These are phyloP conservation scores for Macropis europaea DNA, from an alignment of 2,888 invertebrate species.

Conservation along the genomic window DNA sequence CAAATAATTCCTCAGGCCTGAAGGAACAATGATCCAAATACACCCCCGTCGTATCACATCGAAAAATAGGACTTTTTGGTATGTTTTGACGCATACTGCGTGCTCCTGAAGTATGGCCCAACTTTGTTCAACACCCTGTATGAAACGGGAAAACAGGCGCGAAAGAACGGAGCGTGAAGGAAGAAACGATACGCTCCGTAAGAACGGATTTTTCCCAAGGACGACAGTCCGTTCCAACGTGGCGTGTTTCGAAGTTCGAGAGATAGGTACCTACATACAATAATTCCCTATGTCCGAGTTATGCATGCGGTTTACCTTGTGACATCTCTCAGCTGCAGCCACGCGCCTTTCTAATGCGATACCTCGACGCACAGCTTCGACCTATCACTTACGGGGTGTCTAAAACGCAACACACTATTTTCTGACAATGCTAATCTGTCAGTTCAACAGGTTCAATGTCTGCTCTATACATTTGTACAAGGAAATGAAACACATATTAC, in stretches of 20 bases:
- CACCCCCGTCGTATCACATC: no score
- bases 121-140: no score
- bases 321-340: conserved; percentile 68
- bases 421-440: not conserved
- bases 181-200: not conserved
- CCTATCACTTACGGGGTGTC: conserved; percentile 36
- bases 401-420: not conserved
- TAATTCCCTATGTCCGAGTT: conserved; percentile 58
- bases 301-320: conserved; percentile 77
- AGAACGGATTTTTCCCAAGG: conserved; percentile 54
- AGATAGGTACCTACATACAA: conserved; percentile 48
- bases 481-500: no score
- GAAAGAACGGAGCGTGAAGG: not conserved
- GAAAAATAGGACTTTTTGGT: no score
- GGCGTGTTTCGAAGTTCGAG: conserved; percentile 48
- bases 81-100: no score
- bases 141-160: no score
- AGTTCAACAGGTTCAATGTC: not conserved
- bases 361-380: conserved; percentile 28
- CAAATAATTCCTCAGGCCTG: no score
- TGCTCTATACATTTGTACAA: no score
- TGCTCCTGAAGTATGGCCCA: no score
- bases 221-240: conserved; percentile 32
- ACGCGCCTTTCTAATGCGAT: conserved; percentile 74
- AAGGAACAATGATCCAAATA: no score